A percentile compares a stretch with the other conserved stretches of the same genome.
These are phyloP conservation scores for Paramisgurnus dabryanus DNA, from an alignment of 2,113 vertebrate genomes.

Conservation along the genomic window DNA sequence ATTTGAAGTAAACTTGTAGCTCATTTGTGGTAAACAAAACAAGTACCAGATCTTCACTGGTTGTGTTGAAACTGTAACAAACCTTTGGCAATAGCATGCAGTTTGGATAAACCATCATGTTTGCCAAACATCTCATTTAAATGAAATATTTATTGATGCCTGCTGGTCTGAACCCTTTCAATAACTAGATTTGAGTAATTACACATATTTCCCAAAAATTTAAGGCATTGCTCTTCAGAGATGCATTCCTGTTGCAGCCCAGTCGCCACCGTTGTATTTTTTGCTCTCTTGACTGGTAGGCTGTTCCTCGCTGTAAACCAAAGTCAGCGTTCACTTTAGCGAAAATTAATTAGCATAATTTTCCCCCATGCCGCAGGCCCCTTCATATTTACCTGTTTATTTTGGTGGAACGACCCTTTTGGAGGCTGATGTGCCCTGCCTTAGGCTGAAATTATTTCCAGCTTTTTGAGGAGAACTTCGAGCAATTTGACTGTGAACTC, in stretches of 20 bases:
- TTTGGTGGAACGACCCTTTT: neutral
- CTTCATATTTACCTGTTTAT: slow-evolving; percentile 43
- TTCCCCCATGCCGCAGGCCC: slow-evolving; percentile 20
- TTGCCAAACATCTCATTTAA: too few relatives aligned
- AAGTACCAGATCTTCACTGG: neutral
- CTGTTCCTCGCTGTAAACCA: neutral
- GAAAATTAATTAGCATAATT: slow-evolving; percentile 38
- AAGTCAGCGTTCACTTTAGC: slow-evolving; percentile 8
- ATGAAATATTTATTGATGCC: too few relatives aligned
- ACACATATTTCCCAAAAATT: neutral
- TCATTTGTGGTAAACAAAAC: neutral
- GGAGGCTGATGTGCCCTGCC: slow-evolving; percentile 13
- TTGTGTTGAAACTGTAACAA: too few relatives aligned
- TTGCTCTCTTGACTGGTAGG: neutral
- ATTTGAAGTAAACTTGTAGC: slow-evolving; percentile 5
- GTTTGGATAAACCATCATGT: too few relatives aligned
- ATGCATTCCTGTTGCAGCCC: neutral
- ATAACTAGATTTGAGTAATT: neutral
- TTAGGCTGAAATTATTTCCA: slow-evolving; percentile 29
- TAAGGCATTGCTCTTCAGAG: neutral
- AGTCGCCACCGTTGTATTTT: neutral
- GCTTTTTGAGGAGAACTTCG: neutral
- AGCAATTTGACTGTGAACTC: slow-evolving; percentile 38
- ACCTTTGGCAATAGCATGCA: too few relatives aligned
- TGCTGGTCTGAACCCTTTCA: neutral